Conservation (phyloP, 2,888 invertebrate species). For the Scaptomyza tumidula region DNA sequence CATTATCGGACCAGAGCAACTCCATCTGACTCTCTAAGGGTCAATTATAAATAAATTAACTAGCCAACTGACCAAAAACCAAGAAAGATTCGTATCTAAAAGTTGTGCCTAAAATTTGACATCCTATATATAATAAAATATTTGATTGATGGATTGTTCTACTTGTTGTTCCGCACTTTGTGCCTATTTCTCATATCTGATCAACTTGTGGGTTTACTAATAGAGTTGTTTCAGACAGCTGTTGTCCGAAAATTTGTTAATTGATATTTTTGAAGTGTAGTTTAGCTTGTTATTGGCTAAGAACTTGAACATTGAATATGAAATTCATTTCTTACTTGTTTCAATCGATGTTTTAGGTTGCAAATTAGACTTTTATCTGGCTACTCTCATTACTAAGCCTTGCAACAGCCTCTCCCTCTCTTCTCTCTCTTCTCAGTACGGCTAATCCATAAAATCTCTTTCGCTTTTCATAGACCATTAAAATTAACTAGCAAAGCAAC, state of each 20-base stretch:
- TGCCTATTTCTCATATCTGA: constrained; percentile 46
- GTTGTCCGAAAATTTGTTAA: constrained; percentile 5
- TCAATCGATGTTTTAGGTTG: too few species aligned
- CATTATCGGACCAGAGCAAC: neutral
- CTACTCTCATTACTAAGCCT: neutral
- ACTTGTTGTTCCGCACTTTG: constrained; percentile 1
- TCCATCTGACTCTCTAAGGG: neutral
- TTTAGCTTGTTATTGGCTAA: neutral
- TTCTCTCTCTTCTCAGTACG: too few species aligned
- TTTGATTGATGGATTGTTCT: constrained; percentile 75
- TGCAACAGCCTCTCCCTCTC: neutral
- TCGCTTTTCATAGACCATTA: constrained; percentile 74
- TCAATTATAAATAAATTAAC: constrained; percentile 80
- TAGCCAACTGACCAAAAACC: constrained; percentile 44
- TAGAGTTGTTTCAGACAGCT: constrained; percentile 41
- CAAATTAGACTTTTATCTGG: too few species aligned
- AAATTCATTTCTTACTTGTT: too few species aligned
- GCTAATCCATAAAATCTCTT: constrained; percentile 73
- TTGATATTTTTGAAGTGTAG: constrained; percentile 9
- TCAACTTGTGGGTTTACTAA: constrained; percentile 43
- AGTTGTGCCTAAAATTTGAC: constrained; percentile 19
- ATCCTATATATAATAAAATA: constrained; percentile 27
- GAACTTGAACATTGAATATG: too few species aligned
- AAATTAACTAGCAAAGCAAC: constrained; percentile 68
- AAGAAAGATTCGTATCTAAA: constrained; percentile 57